Conservation (phyloP, 2,797 vertebrate genomes). For the Phaenicophaeus curvirostris region DNA sequence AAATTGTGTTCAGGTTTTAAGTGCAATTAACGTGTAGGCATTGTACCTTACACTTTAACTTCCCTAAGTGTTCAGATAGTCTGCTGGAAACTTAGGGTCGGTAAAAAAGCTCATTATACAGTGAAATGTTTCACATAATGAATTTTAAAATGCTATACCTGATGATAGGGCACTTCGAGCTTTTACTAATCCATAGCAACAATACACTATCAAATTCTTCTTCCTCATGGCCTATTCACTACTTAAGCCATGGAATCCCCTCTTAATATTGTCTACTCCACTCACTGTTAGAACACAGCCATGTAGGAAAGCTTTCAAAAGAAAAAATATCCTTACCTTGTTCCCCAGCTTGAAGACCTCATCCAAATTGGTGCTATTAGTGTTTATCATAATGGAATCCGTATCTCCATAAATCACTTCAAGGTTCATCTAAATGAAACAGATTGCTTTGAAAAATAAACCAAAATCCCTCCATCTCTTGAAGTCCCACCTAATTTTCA, state of each 20-base stretch:
- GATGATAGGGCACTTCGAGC: not conserved
- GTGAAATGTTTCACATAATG: not conserved
- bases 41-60: not conserved
- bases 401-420: constrained; percentile 99
- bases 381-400: constrained; percentile 99
- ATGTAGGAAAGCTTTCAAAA: not conserved
- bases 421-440: constrained; percentile 90
- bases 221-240: not conserved
- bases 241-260: not conserved
- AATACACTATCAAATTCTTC: not conserved
- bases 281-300: not conserved
- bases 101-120: not conserved
- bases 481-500: not conserved
- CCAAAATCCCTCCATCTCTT: not conserved
- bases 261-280: not conserved
- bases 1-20: not conserved
- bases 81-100: not conserved
- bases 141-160: not conserved
- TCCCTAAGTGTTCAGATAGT: not conserved
- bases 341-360: constrained; percentile 96
- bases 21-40: not conserved
- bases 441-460: constrained; percentile 33
- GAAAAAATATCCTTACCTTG: constrained; percentile 80
- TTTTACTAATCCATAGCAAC: not conserved
- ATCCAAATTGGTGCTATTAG: constrained; percentile 91